phyloP scores from a whole-genome alignment of 1,140 invertebrate genomes.

The Colletes gigas region DNA sequence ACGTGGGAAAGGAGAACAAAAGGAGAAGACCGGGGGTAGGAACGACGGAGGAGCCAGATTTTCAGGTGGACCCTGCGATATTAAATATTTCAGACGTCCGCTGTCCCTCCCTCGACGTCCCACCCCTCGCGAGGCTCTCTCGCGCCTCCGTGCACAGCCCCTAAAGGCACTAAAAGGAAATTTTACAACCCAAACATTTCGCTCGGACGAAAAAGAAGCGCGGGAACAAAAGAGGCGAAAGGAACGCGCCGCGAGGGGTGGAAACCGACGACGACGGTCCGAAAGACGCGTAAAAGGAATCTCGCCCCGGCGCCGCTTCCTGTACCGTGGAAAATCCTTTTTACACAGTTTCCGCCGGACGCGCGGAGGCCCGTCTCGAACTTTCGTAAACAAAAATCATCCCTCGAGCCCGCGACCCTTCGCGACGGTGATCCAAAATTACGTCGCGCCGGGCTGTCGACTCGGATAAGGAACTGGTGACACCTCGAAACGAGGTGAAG shows the following conservation, averaged over 20 bases:
- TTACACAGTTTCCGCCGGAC: conserved; percentile 48
- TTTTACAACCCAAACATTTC: conserved; percentile 60
- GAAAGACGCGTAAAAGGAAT: background rate
- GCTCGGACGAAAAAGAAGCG: conserved; percentile 14
- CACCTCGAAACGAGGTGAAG: too few species aligned
- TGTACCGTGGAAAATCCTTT: conserved; percentile 52
- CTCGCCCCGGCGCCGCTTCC: conserved; percentile 30
- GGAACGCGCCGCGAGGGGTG: too few species aligned
- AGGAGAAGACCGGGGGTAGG: background rate
- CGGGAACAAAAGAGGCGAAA: conserved; percentile 9
- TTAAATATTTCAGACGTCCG: conserved; percentile 61
- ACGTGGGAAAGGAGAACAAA: conserved; percentile 17
- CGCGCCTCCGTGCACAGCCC: conserved; percentile 24
- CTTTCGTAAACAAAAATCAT: conserved; percentile 54
- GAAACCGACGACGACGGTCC: background rate
- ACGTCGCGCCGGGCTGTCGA: conserved; percentile 28
- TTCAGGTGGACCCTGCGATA: conserved; percentile 49
- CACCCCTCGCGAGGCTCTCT: background rate
- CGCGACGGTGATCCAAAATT: conserved; percentile 41
- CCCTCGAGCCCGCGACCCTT: background rate
- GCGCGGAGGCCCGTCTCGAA: conserved; percentile 26
- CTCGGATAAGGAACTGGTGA: conserved; percentile 14
- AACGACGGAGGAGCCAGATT: conserved; percentile 36
- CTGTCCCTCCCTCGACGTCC: conserved; percentile 28
- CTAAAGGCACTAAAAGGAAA: conserved; percentile 48